Evolutionary conservation across 2,888 invertebrate genomes (phyloP), one percentile per base, ranked within the genome.

Genomic region (Epinotia nisella): DNA sequence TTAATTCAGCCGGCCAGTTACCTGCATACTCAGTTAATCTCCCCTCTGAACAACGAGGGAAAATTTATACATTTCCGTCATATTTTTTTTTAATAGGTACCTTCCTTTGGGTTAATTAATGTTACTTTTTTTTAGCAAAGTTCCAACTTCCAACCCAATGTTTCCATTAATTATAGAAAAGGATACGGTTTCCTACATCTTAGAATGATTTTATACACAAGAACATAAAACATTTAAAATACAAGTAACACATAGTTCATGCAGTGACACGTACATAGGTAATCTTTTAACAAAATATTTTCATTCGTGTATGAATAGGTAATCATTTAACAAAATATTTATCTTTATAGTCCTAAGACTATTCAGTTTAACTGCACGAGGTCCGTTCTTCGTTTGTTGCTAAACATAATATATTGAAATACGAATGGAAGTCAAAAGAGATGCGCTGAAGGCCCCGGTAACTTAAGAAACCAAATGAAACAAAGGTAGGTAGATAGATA

Each of bases 1-100:
- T 67, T 72, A 56, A 72, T 72, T 67, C 61, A 45, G 19, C 24
- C 35, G 66, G 51, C 53, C 60, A 55, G 56, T 62, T 70, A 72
- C 55, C 66, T 67, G 56, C 67, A 45, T 45, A 68, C 67, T 55
- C 61, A 24, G 68, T 67, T 72, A 72, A 67, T 72, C 55, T 68
- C 68, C 61, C 67, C 65, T 49, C 58, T 13, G 13, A 45, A 45
- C 60, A 53, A 53, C 60, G 24, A 49, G 56, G 67, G 56, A 17
- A 29, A 21, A 60, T 55, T 45, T 55, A 49, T 68, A 60, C 13
- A 71, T 71, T 53, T 61, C 55, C 45, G 60, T 29, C 59, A 59
- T 59, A 68, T 49, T 59, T 59, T 41, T 55, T 53, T 66, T 66
- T 41, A 39, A 55, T 39, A 39, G n/a, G n/a, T 21, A 21, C 53